A percentile compares a stretch with the other conserved stretches of the same genome.
phyloP scores from a whole-genome alignment of 2,888 invertebrate species.

The Sylvicola fuscatus region DNA sequence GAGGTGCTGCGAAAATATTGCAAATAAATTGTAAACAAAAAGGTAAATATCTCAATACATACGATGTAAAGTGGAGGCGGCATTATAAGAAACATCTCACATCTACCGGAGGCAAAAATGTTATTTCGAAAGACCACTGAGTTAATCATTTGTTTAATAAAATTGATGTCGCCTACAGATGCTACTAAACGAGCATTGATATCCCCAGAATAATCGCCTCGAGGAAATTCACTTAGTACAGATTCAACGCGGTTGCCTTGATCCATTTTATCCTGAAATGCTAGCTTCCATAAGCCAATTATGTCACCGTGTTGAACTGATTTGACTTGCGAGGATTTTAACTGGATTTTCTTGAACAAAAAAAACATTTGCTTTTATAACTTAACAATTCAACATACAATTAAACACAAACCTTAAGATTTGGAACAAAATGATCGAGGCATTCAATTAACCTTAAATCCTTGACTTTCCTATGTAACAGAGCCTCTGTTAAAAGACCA shows the following conservation, averaged over 20 bases:
- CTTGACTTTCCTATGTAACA: constrained; percentile 28
- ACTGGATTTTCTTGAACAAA: constrained; percentile 21
- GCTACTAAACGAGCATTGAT: constrained; percentile 24
- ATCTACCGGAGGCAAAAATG: constrained; percentile 29
- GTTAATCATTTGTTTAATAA: constrained; percentile 40
- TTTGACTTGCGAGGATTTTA: constrained; percentile 23
- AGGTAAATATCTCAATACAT: constrained; percentile 12
- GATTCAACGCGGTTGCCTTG: constrained; percentile 28
- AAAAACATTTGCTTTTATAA: constrained; percentile 2
- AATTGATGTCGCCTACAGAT: constrained; percentile 24
- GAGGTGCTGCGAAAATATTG: constrained; percentile 26
- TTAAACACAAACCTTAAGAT: constrained; percentile 24
- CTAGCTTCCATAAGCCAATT: constrained; percentile 32
- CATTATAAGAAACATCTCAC: constrained; percentile 39
- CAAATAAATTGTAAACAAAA: background rate
- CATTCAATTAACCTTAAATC: constrained; percentile 38
- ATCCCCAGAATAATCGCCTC: background rate
- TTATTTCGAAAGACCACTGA: constrained; percentile 34
- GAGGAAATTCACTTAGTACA: background rate
- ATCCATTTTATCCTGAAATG: constrained; percentile 35
- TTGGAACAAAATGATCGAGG: constrained; percentile 27
- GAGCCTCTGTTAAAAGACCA: constrained; percentile 37
- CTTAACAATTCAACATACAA: background rate
- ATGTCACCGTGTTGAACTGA: constrained; percentile 33
- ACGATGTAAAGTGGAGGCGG: constrained; percentile 40